phyloP scores from a whole-genome alignment of 2,113 vertebrate species.

The Anarrhichthys ocellatus region DNA sequence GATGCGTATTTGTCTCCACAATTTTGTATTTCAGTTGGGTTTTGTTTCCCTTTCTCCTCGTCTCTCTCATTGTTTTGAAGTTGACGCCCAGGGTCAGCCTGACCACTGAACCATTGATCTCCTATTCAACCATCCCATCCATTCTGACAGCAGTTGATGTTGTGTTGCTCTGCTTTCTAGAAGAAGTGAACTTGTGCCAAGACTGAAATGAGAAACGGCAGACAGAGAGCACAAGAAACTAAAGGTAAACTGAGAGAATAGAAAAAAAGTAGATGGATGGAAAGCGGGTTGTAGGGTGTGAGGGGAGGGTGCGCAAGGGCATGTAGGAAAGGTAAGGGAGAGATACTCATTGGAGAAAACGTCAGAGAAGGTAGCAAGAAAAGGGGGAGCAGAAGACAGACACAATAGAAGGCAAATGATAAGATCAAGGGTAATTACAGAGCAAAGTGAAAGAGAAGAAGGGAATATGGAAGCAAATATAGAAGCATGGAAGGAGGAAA shows the following conservation, averaged over 20 bases:
- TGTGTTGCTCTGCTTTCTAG: constrained; percentile 17
- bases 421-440: constrained; percentile 12
- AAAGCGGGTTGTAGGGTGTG: background rate
- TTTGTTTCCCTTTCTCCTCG: background rate
- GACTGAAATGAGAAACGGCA: constrained; percentile 25
- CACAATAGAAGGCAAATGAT: constrained; percentile 5
- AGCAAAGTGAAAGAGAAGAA: constrained; percentile 17
- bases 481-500: background rate
- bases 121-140: constrained; percentile 15
- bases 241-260: constrained; percentile 38
- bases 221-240: constrained; percentile 17
- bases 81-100: background rate
- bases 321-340: constrained; percentile 17
- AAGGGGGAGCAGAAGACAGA: background rate
- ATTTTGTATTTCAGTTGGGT: constrained; percentile 16
- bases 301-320: constrained; percentile 6
- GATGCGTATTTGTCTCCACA: background rate
- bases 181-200: constrained; percentile 18
- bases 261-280: background rate
- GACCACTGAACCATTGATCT: constrained; percentile 14
- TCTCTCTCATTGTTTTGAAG: constrained; percentile 18
- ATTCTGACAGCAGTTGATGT: constrained; percentile 21
- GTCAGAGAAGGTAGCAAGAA: constrained; percentile 2
- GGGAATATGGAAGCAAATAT: background rate
- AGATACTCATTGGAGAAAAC: background rate